These are phyloP conservation scores for Haplochromis vanheusdeni DNA, from an alignment of 2,113 vertebrate genomes.

Conservation along the genomic window DNA sequence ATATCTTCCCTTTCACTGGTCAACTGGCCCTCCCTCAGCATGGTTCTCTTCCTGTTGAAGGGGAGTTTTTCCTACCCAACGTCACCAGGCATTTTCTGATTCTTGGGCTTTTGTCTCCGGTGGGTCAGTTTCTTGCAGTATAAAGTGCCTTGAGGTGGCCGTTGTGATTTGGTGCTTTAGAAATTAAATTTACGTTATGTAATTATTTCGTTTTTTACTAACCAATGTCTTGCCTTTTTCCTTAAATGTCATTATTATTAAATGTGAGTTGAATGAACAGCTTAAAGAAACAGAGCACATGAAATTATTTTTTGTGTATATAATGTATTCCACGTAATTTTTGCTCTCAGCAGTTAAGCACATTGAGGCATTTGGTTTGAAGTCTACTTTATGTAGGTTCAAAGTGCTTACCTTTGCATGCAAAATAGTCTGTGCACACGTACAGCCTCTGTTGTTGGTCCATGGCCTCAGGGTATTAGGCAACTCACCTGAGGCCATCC, in stretches of 20 bases:
- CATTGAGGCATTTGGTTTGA: conserved; percentile 23
- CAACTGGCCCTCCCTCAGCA: not conserved
- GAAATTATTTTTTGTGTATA: not conserved
- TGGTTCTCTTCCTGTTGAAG: not conserved
- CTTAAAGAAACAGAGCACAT: not conserved
- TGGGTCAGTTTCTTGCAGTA: not conserved
- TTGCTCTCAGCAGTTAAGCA: not conserved
- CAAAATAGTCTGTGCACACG: not conserved
- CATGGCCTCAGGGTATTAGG: conserved; percentile 7
- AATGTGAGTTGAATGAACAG: not conserved
- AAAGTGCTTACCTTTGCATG: conserved; percentile 22
- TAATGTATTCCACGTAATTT: not conserved
- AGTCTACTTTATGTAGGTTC: not conserved
- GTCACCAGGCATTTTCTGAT: not conserved
- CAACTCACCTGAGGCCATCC: conserved; percentile 22
- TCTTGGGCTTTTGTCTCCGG: not conserved
- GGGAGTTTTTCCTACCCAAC: not conserved
- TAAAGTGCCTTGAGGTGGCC: not conserved
- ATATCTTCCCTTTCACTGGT: not conserved
- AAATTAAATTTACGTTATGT: not conserved
- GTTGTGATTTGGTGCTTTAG: not conserved
- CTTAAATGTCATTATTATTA: not conserved
- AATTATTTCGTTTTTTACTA: fast-evolving
- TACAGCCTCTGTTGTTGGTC: conserved; percentile 1
- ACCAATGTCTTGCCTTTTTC: not conserved